Base-by-base conservation (phyloP, 2,797 vertebrate genomes). In the Dromococcyx pavoninus region DNA sequence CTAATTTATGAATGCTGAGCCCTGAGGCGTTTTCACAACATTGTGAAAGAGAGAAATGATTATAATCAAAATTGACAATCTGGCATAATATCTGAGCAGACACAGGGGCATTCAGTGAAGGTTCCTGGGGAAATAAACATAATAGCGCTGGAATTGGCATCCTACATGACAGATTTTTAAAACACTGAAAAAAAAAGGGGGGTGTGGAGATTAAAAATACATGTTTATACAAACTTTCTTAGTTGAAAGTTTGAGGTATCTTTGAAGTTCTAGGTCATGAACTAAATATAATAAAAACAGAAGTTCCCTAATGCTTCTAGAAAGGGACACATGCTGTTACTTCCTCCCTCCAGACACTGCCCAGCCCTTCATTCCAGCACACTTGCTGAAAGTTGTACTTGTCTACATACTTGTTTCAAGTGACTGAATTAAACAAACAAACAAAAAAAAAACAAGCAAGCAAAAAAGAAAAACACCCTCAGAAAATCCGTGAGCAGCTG, bases 1-100 rank as follows among this genome's bases (percentile, higher is more conserved):
- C 94, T 97, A 96, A 97, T 97, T 94, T 96, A 60, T 95, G 92
- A 96, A 96, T 92, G 87, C 93, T 90, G 87, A 96, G 82, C 94
- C 96, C 93, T 93, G 91, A 76, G 96, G 94, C 92, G 0, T 88
- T 97, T 96, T 95, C 83, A 67, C 95, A 95, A 92, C 94, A 92
- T 73, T 88, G 87, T 76, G 88, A 79, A 91, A 1, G 43, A 95
- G 83, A 91, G 85, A 82, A 91, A 92, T 95, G 85, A 94, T 95
- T 92, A 62, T 97, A 96, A 95, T 95, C 94, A 95, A 89, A 96
- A 96, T 82, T 96, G 96, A 96, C 96, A 97, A 95, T 94, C 95
- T 97, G 91, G 92, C 82, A 73, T 94, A 28, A 0, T 96, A 57
- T 94, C 85, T 93, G 83, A 91, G 94, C 85, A 96, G 94, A 86